Evolutionary conservation across 2,113 vertebrate genomes (phyloP), one percentile per base, ranked within the genome.

Genomic region (Asarcornis scutulata): DNA sequence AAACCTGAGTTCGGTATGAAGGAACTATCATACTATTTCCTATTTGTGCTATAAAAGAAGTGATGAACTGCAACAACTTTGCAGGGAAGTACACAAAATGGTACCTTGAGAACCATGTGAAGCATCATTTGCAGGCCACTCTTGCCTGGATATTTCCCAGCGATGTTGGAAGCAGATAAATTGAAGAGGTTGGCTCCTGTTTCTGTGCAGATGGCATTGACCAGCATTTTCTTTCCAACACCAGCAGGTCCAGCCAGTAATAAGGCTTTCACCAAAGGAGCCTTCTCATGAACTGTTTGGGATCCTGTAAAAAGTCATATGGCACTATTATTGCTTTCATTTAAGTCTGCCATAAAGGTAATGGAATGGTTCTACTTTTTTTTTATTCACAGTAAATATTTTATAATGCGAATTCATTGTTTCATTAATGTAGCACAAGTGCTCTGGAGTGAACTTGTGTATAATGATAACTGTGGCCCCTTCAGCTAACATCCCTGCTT

Each of bases 161-260:
- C 83, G 4, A 98, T 84, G 91, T 97, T 98, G 17, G 94, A 83
- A 4, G 98, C 32, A 1, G 98, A 98, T 64, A 99, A 79, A 90
- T 98, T 96, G 93, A 99, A 99, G 92, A 99, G 98, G 94, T 98
- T 99, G 78, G 99, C 98, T 73, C 99, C 98, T 0, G 98, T 98
- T 96, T 99, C 98, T 0, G 98, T 99, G 93, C 98, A 99, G 90
- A 98, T 96, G 83, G 98, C 98, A 7, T 99, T 98, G 26, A 99
- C 97, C 88, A 99, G 94, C 98, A 98, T 98, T 67, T 98, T 98
- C 97, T 99, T 99, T 4, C 98, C 99, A 7, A 99, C 98, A 1
- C 98, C 98, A 1, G 96, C 8, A 0, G 98, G 98, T 36, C 99
- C 99, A 0, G 97, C 97, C 89, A 99, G 86, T 72, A 99, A 78